Evolutionary conservation across 2,888 invertebrate genomes (phyloP).

Genomic region (Chrysotoxum bicinctum): DNA sequence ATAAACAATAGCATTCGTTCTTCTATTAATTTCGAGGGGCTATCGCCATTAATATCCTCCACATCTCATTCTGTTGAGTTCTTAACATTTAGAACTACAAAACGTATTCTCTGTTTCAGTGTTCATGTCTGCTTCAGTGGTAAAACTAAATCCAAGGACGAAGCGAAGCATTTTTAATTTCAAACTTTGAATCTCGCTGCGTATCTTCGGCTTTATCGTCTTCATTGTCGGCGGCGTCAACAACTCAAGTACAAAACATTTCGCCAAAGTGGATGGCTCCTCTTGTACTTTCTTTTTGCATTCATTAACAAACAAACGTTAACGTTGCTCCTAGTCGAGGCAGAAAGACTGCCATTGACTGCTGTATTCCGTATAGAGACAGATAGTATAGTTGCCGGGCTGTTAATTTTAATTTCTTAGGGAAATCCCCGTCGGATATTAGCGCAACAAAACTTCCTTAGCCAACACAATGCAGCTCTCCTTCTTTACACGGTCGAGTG

Average conservation of each 20-base stretch:
- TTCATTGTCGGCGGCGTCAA: conserved; percentile 47
- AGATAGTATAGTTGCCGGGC: conserved; percentile 34
- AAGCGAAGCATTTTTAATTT: conserved; percentile 44
- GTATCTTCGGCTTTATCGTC: conserved; percentile 1
- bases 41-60: neutral
- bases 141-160: conserved; percentile 15
- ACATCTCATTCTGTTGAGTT: neutral
- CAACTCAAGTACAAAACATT: conserved; percentile 68
- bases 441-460: conserved; percentile 60
- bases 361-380: neutral
- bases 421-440: conserved; percentile 67
- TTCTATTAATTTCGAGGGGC: neutral
- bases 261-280: conserved; percentile 47
- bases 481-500: neutral
- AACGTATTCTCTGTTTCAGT: neutral
- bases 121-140: neutral
- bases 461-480: neutral
- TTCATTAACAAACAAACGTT: conserved; percentile 63
- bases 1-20: neutral
- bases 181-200: conserved; percentile 51
- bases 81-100: neutral
- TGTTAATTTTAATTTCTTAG: conserved; percentile 70
- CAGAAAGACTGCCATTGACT: conserved; percentile 14
- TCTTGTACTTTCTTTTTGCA: conserved; percentile 34
- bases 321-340: neutral